phyloP scores from a whole-genome alignment of 2,888 invertebrate genomes.

The Tetropium fuscum region DNA sequence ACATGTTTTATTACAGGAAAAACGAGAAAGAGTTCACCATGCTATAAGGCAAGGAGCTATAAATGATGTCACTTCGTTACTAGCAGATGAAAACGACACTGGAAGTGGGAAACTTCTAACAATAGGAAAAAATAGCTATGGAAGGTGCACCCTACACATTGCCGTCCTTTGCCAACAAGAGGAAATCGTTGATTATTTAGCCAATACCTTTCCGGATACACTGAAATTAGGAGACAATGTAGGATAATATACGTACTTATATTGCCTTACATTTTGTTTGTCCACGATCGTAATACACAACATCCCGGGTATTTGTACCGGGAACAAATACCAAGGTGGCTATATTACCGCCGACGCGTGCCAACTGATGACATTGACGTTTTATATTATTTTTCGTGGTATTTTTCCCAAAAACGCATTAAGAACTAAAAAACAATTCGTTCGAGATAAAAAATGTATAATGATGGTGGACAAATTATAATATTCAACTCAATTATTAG shows the following conservation, averaged over 20 bases:
- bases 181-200: constrained; percentile 83
- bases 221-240: constrained; percentile 88
- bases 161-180: constrained; percentile 87
- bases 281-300: no score
- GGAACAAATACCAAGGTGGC: no score
- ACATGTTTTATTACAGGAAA: constrained; percentile 73
- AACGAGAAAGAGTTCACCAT: constrained; percentile 81
- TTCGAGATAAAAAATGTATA: no score
- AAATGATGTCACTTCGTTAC: constrained; percentile 69
- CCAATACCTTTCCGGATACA: constrained; percentile 78
- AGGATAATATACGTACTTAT: constrained; percentile 59
- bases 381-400: no score
- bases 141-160: constrained; percentile 85
- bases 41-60: constrained; percentile 77
- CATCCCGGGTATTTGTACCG: no score
- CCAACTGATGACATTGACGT: no score
- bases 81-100: constrained; percentile 68
- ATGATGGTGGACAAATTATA: no score
- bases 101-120: constrained; percentile 70
- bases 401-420: no score
- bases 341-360: no score
- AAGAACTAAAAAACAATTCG: no score
- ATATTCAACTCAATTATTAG: no score
- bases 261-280: constrained; percentile 2
- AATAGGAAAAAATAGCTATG: constrained; percentile 75